Base-by-base conservation (phyloP, 2,113 vertebrate species). In the Helogale parvula region DNA sequence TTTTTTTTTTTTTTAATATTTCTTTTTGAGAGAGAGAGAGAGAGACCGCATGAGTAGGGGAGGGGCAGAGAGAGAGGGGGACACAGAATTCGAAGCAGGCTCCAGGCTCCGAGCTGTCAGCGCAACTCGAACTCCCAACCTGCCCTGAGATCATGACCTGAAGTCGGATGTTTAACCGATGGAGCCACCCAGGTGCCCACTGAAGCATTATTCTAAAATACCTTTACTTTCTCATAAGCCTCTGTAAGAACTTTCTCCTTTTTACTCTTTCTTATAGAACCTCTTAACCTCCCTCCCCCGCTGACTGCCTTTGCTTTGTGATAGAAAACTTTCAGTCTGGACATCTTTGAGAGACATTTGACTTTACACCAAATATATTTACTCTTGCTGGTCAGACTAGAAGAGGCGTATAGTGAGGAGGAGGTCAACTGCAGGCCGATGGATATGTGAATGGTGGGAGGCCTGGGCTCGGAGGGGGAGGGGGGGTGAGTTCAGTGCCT, bases 361-460 rank as follows among this genome's bases (percentile, higher is more conserved):
- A 71, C 23, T 33, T 57, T 25, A 21, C 19, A 3, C 52, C n/a
- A 38, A 13, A 35, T 33, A 31, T 33, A 29, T 23, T 21, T n/a
- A 29, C 4, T 79, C 84, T 71, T 2, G 17, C 63, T 33, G 27
- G 15, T 29, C 54, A 50, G 5, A 33, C 47, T 23, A 17, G 35
- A n/a, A 57, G 38, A 3, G 4, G 52, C 4, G 0, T 0, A 0
- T 5, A 15, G 8, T 1, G 33, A 47, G 31, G 25, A 65, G 23
- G 66, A 25, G 16, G 35, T 33, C 68, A n/a, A 9, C 31, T 47
- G 0, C 0, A 7, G 7, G 33, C 38, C 0, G 2, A 3, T 0
- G 14, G 47, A 16, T 19, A 0, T 23, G 25, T 5, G 11, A 5
- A 31, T n/a, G 31, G 54, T 45, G 21, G 87, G 65, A 50, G 3